Percentiles rank a stretch among this genome's conserved stretches.
Evolutionary conservation across 2,113 vertebrate genomes (phyloP).

Genomic region (Morone chrysops): DNA sequence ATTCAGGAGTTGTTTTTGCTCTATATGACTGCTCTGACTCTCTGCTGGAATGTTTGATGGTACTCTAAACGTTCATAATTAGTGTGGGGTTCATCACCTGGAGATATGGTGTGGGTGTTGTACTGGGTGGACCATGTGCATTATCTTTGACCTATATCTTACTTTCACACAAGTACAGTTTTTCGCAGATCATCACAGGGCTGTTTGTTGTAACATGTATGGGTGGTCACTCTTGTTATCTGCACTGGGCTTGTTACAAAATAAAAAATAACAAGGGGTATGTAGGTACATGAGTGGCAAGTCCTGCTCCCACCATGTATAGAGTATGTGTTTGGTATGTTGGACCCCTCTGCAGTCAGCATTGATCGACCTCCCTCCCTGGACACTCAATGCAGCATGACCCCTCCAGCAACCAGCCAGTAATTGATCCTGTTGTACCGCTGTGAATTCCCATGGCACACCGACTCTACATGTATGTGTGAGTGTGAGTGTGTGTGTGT

Average conservation of each 20-base stretch:
- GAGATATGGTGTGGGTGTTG: slow-evolving; percentile 9
- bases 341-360: slow-evolving; percentile 71
- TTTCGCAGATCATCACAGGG: slow-evolving; percentile 10
- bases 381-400: slow-evolving; percentile 75
- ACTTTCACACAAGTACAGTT: slow-evolving; percentile 14
- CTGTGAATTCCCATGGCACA: slow-evolving; percentile 68
- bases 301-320: slow-evolving; percentile 43
- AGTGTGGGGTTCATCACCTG: slow-evolving; percentile 2
- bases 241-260: slow-evolving; percentile 34
- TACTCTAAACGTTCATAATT: slow-evolving; percentile 10
- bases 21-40: not conserved
- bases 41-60: not conserved
- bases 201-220: slow-evolving; percentile 14
- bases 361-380: slow-evolving; percentile 78
- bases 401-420: slow-evolving; percentile 80
- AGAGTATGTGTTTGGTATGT: slow-evolving; percentile 63
- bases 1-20: not conserved
- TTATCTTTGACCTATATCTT: slow-evolving; percentile 21
- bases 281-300: slow-evolving; percentile 47
- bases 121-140: not conserved
- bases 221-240: slow-evolving; percentile 43
- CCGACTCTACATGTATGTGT: slow-evolving; percentile 56
- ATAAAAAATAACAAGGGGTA: slow-evolving; percentile 35
- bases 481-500: slow-evolving; percentile 33
- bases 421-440: slow-evolving; percentile 83